Percentiles rank a stretch among this genome's conserved stretches.
phyloP scores from a whole-genome alignment of 2,797 vertebrate genomes.

The Nyctalus aviator region DNA sequence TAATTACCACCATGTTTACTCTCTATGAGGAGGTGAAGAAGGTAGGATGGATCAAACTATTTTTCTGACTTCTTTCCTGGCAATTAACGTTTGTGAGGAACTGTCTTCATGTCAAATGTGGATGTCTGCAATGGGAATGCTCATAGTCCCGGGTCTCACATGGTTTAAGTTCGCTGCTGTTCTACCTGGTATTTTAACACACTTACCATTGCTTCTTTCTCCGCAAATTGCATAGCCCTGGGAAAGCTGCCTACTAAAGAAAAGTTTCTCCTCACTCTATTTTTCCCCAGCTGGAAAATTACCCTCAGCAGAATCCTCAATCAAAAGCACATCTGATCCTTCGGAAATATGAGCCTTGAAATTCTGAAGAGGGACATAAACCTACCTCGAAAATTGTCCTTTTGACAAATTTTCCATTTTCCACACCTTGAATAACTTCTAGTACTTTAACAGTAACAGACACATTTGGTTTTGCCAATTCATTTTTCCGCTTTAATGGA shows the following conservation, averaged over 20 bases:
- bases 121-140: background rate
- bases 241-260: background rate
- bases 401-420: constrained; percentile 4
- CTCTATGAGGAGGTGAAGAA: background rate
- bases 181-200: background rate
- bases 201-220: background rate
- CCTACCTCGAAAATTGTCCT: background rate
- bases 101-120: background rate
- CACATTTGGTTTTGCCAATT: background rate
- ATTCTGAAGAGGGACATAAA: background rate
- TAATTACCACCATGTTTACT: background rate
- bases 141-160: background rate
- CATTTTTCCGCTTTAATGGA: background rate
- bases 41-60: background rate
- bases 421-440: background rate
- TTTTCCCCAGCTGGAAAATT: background rate
- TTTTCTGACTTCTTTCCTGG: background rate
- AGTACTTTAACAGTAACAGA: background rate
- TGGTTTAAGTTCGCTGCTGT: background rate
- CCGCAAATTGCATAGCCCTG: background rate
- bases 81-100: background rate
- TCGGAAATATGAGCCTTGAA: background rate
- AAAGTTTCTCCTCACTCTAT: background rate
- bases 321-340: background rate
- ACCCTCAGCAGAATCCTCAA: background rate